Evolutionary conservation across 2,888 invertebrate genomes (phyloP), one percentile per base, ranked within the genome.

Genomic region (Theretra japonica): DNA sequence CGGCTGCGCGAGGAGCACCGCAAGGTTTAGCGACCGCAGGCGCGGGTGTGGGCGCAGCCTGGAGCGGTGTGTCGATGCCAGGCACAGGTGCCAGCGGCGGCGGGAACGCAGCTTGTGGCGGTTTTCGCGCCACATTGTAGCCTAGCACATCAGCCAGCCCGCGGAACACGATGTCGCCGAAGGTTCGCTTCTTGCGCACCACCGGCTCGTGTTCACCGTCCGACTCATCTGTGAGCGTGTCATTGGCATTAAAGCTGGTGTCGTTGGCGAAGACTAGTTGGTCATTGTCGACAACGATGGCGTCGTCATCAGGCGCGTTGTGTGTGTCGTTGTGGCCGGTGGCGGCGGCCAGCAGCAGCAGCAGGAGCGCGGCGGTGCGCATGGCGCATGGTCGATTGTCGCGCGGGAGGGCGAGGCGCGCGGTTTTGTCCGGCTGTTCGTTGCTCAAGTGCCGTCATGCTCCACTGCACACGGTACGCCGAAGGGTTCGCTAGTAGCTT

Each of bases 71-170:
- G 71, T 94, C 92, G 72, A 93, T 88, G 0, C 94, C 93, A 2
- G 93, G 90, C 25, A 94, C 94, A 1, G 91, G 93, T 1, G 90
- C 90, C 7, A 94, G 79, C 17, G 94, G 93, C 53, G 94, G 93
- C 48, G 94, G 94, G 76, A 94, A 92, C 23, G 85, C 86, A 15
- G 86, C 82, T 72, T 87, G 87, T 6, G 90, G 86, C 19, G 92
- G 89, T 75, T 89, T 93, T 70, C 92, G 83, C 56, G 88, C 89
- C 62, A 95, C 90, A 75, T 80, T 88, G 80, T 94, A 95, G 2
- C 95, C 95, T 23, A 95, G 86, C 73, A 91, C 94, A 75, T 94
- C 94, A 11, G 95, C 95, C n/a, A 95, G 81, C 1, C 95, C 95
- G 72, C 94, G 84, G 79, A 95, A 95, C 81, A 95, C 93, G 75